Evolutionary conservation across 1,140 invertebrate genomes (phyloP).

Genomic region (Copidosoma floridanum): DNA sequence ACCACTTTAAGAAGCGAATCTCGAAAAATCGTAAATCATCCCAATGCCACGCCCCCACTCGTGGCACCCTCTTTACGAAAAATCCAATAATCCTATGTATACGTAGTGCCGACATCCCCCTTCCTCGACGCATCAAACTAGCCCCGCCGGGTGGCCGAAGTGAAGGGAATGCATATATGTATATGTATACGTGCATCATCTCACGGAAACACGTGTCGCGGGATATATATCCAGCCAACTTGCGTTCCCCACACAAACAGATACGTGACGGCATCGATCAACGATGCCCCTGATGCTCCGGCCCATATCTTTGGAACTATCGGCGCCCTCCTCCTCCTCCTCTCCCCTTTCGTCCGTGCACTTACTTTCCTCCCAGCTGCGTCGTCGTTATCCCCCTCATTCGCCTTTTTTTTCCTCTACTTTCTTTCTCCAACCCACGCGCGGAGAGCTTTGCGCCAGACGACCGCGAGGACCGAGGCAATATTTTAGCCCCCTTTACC

Average conservation of each 20-base stretch:
- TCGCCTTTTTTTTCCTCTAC: slow-evolving; percentile 17
- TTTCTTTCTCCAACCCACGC: slow-evolving; percentile 12
- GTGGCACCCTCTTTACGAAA: too few species aligned
- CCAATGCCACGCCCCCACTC: too few species aligned
- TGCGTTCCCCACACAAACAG: neutral
- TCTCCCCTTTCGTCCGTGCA: slow-evolving; percentile 13
- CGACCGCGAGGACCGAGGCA: too few species aligned
- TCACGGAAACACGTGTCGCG: slow-evolving; percentile 4
- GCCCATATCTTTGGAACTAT: too few species aligned
- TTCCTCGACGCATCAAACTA: too few species aligned
- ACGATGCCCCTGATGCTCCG: neutral
- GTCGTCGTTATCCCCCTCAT: slow-evolving; percentile 18
- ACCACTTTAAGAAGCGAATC: too few species aligned
- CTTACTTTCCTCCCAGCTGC: slow-evolving; percentile 2
- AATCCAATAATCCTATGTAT: too few species aligned
- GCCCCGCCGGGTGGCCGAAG: neutral
- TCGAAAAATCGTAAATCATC: too few species aligned
- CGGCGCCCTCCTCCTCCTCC: neutral
- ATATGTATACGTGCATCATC: too few species aligned
- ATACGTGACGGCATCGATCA: neutral
- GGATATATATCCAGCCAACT: neutral
- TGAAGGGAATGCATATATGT: too few species aligned
- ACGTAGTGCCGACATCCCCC: too few species aligned
- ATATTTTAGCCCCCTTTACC: slow-evolving; percentile 31
- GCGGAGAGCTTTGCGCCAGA: too few species aligned